Percentiles rank a stretch among this genome's conserved stretches.
These are phyloP conservation scores for Drosophila tristis DNA, from an alignment of 1,140 invertebrate genomes.

Conservation along the genomic window DNA sequence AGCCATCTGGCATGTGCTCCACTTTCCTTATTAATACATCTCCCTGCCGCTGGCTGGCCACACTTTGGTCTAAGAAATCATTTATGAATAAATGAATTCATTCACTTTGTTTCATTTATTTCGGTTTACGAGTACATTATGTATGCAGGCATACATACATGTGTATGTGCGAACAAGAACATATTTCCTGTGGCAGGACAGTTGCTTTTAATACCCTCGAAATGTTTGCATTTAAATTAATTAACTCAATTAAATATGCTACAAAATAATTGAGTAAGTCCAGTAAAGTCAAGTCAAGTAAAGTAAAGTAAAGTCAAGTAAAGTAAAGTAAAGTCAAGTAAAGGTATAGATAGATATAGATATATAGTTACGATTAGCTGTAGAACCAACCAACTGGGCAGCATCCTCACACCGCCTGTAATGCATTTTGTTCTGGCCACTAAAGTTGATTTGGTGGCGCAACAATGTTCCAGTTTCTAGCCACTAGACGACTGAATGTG, in stretches of 20 bases:
- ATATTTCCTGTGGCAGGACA: no score
- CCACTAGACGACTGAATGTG: conserved; percentile 16
- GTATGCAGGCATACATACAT: background rate
- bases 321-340: no score
- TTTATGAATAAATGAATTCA: conserved; percentile 40
- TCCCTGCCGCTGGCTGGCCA: no score
- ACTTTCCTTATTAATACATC: conserved; percentile 54
- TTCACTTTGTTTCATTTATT: conserved; percentile 10
- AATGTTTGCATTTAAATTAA: no score
- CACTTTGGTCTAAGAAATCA: conserved; percentile 27
- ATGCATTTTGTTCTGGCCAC: conserved; percentile 1
- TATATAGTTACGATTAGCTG: background rate
- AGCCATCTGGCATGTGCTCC: conserved; percentile 12
- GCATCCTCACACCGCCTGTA: no score
- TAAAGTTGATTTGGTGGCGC: background rate
- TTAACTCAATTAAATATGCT: no score
- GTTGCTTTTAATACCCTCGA: no score
- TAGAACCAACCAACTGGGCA: no score
- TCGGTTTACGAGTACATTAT: conserved; percentile 31
- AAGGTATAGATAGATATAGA: background rate
- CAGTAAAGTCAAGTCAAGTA: no score
- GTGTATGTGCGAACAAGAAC: no score
- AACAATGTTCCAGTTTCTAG: background rate
- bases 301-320: no score
- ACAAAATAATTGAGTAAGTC: no score